Conservation (phyloP, 2,888 invertebrate species). For the Patella depressa region DNA sequence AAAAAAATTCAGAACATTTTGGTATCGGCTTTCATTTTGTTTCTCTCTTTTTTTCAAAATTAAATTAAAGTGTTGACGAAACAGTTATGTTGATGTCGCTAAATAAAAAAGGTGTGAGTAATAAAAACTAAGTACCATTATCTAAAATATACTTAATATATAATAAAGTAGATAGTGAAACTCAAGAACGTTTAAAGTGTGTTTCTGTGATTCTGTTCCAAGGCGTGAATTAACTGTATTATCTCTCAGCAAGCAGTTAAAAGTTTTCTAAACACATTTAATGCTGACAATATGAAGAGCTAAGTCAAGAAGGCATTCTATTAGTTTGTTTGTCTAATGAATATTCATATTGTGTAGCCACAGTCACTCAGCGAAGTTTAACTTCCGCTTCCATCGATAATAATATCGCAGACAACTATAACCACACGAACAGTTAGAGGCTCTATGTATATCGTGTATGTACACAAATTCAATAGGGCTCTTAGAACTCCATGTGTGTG, state of each 20-base stretch:
- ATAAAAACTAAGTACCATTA: conserved; percentile 13
- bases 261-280: not conserved
- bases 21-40: too few species aligned
- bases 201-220: not conserved
- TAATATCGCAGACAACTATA: too few species aligned
- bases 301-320: not conserved
- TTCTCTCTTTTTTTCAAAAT: too few species aligned
- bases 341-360: not conserved
- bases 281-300: conserved; percentile 4
- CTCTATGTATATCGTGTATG: not conserved
- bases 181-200: not conserved
- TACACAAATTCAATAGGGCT: not conserved
- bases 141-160: conserved; percentile 10
- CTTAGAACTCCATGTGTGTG: not conserved
- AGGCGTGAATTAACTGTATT: conserved; percentile 10
- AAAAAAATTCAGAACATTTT: too few species aligned
- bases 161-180: not conserved
- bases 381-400: too few species aligned
- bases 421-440: not conserved
- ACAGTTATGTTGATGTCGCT: not conserved
- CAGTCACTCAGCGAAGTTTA: too few species aligned
- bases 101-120: not conserved
- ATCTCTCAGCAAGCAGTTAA: not conserved
- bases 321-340: not conserved
- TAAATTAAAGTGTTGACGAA: too few species aligned